Evolutionary conservation across 2,888 invertebrate species (phyloP), one percentile per base, ranked within the genome.

Genomic region (Coleophora deauratella): DNA sequence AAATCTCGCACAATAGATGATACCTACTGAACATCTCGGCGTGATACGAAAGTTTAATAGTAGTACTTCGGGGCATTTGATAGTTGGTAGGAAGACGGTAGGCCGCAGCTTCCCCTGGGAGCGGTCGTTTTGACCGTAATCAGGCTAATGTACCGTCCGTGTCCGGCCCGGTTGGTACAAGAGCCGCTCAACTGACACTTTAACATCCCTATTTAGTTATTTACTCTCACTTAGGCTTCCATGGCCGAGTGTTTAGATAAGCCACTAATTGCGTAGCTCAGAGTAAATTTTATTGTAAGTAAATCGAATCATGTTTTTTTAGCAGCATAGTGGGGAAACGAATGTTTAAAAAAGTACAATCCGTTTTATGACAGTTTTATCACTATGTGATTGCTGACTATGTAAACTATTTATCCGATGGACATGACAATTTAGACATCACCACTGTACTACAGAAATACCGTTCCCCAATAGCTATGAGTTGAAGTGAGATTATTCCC

Each of bases 131-230:
- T 72, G 79, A 77, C 78, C 78, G 80, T 80, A 80, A 80, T 80
- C 80, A 80, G 67, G 65, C 75, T 80, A 80, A 80, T 80, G 79
- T 76, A 73, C 70, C 69, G 70, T 72, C 77, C 76, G 73, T 70
- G 71, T 70, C 70, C 74, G 66, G 57, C 69, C 66, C 63, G 72
- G 66, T 66, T 11, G 9, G 21, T 6, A 21, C 21, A 21, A 21
- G 59, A 59, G 66, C 72, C 62, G 66, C 71, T 69, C 70, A 61
- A 61, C 66, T 66, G 66, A 59, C 68, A 71, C 66, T 73, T 67
- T 66, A 72, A 72, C 70, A 61, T 62, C 63, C 63, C 70, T 69
- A 69, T 70, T 72, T 69, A 64, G 66, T 70, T 66, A 66, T 69
- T 68, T 56, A 63, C 62, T 61, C 66, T 64, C 55, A 63, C 59